phyloP scores from a whole-genome alignment of 2,797 vertebrate genomes.

The Rhincodon typus region DNA sequence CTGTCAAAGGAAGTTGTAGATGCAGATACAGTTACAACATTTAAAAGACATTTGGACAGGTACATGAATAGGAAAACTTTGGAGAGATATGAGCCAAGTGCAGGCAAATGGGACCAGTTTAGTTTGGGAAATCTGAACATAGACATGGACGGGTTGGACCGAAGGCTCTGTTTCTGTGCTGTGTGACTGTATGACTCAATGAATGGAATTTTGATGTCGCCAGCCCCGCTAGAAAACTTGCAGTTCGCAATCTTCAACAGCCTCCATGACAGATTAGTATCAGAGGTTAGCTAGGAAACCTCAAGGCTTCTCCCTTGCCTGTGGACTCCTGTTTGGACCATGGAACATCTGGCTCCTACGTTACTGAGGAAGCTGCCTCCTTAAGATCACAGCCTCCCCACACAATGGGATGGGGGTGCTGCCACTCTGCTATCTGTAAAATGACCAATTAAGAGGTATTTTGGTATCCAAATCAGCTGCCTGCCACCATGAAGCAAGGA shows the following conservation, averaged over 20 bases:
- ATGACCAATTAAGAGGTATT: neutral
- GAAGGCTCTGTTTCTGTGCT: too few species aligned
- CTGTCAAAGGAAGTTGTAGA: too few species aligned
- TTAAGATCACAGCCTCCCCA: neutral
- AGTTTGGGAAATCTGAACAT: too few species aligned
- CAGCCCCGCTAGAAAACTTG: neutral
- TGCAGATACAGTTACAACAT: too few species aligned
- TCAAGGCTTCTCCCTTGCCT: neutral
- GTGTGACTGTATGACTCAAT: too few species aligned
- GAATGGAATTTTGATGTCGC: neutral
- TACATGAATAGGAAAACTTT: too few species aligned
- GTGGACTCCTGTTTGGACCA: neutral
- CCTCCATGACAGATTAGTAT: neutral
- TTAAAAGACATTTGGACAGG: too few species aligned
- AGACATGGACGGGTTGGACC: too few species aligned
- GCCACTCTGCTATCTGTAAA: neutral
- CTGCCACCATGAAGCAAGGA: neutral
- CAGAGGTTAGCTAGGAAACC: neutral
- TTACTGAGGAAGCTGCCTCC: neutral
- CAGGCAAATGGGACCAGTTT: too few species aligned
- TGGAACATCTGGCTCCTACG: neutral
- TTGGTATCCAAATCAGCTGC: neutral
- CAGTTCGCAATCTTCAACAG: neutral
- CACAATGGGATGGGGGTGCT: too few species aligned
- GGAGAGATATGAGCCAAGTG: too few species aligned